Conservation (phyloP, 2,797 vertebrate genomes). For the Silurus lanzhouensis region DNA sequence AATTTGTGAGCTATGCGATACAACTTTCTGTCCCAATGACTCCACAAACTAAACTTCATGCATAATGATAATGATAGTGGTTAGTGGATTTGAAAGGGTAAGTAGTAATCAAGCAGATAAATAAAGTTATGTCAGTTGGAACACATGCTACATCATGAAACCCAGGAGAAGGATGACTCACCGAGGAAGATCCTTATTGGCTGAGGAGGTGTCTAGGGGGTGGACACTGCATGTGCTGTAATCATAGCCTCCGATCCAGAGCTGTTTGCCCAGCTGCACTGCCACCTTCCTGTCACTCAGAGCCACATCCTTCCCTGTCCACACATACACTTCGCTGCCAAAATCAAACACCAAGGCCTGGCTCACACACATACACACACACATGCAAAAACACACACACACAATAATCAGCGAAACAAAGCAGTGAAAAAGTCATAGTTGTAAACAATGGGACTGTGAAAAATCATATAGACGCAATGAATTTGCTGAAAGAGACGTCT, state of each 20-base stretch:
- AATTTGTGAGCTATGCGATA: background rate
- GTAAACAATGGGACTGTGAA: background rate
- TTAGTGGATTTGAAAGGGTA: background rate
- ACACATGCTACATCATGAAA: background rate
- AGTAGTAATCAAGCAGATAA: conserved; percentile 12
- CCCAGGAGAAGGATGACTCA: conserved; percentile 62
- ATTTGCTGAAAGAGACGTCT: conserved; percentile 15
- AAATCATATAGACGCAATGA: background rate
- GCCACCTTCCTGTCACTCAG: conserved; percentile 78
- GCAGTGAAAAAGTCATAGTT: background rate
- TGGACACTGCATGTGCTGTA: conserved; percentile 78
- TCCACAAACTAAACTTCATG: background rate
- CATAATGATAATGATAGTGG: background rate
- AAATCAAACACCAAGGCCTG: conserved; percentile 84
- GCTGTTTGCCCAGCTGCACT: conserved; percentile 79
- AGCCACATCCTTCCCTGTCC: conserved; percentile 81
- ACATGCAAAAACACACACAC: conserved; percentile 17
- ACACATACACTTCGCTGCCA: conserved; percentile 80
- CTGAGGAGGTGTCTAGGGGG: conserved; percentile 73
- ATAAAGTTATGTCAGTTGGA: conserved; percentile 4
- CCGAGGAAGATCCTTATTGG: conserved; percentile 65
- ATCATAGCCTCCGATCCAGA: conserved; percentile 75
- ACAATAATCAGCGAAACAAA: background rate
- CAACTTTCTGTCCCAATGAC: background rate
- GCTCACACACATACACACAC: conserved; percentile 6